phyloP scores from a whole-genome alignment of 2,113 vertebrate species.

The Dunckerocampus dactyliophorus region DNA sequence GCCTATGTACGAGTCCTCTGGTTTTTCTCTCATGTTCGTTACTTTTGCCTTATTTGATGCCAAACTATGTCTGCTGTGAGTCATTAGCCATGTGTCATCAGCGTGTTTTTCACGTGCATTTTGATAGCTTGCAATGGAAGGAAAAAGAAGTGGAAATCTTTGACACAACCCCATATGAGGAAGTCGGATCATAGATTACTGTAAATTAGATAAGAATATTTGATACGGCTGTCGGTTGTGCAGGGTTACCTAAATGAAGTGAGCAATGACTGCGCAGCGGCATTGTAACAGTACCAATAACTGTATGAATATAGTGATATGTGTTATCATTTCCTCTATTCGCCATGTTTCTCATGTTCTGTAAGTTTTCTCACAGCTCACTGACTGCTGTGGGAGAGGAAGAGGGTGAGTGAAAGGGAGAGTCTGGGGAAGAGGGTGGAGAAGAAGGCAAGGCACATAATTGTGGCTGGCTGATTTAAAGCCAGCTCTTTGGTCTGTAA shows the following conservation, averaged over 20 bases:
- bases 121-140: neutral
- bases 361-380: neutral
- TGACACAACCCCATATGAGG: neutral
- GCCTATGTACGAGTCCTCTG: slow-evolving; percentile 38
- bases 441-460: slow-evolving; percentile 67
- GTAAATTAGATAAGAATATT: no score
- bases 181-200: neutral
- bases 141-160: neutral
- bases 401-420: slow-evolving; percentile 38
- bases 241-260: no score
- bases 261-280: no score
- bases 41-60: slow-evolving; percentile 12
- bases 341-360: neutral
- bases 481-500: slow-evolving; percentile 52
- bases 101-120: slow-evolving; percentile 8
- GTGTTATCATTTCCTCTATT: neutral
- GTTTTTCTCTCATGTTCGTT: slow-evolving; percentile 11
- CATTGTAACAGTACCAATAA: no score
- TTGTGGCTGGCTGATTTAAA: slow-evolving; percentile 71
- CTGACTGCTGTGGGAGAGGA: slow-evolving; percentile 33
- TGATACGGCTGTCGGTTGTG: no score
- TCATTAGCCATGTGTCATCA: slow-evolving; percentile 6
- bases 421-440: slow-evolving; percentile 61
- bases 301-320: no score
- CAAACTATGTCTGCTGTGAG: slow-evolving; percentile 12